Evolutionary conservation across 1,140 invertebrate genomes (phyloP).

Genomic region (Papilio polyxenes): DNA sequence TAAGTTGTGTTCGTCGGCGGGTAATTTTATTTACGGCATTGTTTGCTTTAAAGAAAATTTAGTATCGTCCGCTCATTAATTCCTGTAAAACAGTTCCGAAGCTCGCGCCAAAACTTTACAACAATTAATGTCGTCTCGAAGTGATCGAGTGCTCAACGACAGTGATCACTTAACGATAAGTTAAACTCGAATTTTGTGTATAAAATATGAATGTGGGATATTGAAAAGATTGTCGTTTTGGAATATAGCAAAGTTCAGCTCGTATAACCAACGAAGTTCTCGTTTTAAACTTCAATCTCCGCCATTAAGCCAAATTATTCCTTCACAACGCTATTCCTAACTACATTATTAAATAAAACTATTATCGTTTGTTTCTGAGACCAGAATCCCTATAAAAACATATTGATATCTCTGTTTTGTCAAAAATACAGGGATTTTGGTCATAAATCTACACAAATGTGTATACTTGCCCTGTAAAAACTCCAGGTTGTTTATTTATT

Average conservation of each 20-base stretch:
- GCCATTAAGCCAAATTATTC: no score
- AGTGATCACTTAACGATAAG: neutral
- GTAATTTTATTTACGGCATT: slow-evolving; percentile 57
- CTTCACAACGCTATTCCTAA: neutral
- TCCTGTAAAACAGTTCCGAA: neutral
- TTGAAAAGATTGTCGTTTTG: no score
- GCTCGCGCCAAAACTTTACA: slow-evolving; percentile 1
- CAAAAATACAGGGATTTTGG: no score
- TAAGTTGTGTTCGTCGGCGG: slow-evolving; percentile 50
- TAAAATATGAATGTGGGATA: neutral
- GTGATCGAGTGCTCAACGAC: neutral
- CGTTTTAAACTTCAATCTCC: no score
- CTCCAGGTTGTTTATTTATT: neutral
- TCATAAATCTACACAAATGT: no score
- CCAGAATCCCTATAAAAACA: no score
- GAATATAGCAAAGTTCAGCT: no score
- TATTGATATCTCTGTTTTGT: no score
- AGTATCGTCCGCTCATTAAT: slow-evolving; percentile 25
- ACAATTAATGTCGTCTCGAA: neutral
- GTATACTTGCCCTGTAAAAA: no score
- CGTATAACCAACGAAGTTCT: no score
- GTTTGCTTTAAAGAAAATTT: slow-evolving; percentile 44
- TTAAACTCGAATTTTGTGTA: neutral
- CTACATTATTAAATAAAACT: neutral
- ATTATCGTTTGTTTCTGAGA: no score